phyloP scores from a whole-genome alignment of 1,140 invertebrate genomes.

The Eubasilissa regina region DNA sequence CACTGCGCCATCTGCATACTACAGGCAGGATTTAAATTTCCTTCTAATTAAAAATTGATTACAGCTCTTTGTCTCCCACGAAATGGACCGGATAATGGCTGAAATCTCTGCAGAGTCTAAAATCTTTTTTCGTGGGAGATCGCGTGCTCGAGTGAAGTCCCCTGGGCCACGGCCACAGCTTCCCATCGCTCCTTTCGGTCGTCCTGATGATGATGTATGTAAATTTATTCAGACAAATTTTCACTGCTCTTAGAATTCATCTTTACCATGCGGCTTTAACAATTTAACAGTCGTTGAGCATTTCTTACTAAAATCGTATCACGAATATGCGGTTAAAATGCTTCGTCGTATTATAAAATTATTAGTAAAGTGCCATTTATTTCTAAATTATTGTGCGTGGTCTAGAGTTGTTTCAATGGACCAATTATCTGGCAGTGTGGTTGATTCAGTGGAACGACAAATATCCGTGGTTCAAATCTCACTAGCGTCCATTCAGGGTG shows the following conservation, averaged over 20 bases:
- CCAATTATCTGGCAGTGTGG: not conserved
- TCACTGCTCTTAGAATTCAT: not conserved
- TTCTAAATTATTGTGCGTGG: not conserved
- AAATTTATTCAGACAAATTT: constrained; percentile 30
- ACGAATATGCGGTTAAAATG: not conserved
- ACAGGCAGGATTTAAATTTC: no score
- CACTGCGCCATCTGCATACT: no score
- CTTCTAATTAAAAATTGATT: no score
- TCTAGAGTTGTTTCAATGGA: not conserved
- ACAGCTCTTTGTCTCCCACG: not conserved
- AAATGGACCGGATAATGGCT: not conserved
- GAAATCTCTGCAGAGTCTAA: not conserved
- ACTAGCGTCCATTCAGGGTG: no score
- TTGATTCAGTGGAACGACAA: no score
- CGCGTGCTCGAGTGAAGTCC: not conserved
- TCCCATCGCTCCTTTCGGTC: not conserved
- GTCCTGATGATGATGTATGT: constrained; percentile 4
- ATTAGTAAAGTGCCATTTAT: no score
- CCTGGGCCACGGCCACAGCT: no score
- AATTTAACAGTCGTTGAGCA: constrained; percentile 23
- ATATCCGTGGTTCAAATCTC: no score
- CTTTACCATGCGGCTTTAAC: not conserved
- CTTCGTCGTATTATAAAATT: not conserved
- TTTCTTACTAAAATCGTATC: not conserved
- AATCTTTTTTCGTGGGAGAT: not conserved